Conservation (phyloP, 1,140 invertebrate genomes). For the Olivierus martensii region DNA sequence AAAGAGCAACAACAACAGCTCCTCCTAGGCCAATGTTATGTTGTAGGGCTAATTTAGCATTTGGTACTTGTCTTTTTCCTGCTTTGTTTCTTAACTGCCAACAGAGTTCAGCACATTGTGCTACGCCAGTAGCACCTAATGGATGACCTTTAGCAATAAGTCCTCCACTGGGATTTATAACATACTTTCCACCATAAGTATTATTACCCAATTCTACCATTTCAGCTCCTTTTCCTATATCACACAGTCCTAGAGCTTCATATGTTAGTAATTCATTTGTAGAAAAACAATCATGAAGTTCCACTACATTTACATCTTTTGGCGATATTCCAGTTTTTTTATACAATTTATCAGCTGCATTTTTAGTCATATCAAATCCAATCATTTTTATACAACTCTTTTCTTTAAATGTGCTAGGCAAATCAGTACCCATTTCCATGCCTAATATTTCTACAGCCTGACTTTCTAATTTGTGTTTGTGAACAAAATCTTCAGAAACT, state of each 20-base stretch:
- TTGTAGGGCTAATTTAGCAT: slow-evolving; percentile 72
- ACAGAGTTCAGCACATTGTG: slow-evolving; percentile 86
- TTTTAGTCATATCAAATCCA: slow-evolving; percentile 89
- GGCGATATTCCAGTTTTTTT: slow-evolving; percentile 58
- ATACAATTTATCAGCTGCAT: slow-evolving; percentile 66
- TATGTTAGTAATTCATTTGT: slow-evolving; percentile 96
- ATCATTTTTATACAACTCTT: slow-evolving; percentile 79
- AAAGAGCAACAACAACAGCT: slow-evolving; percentile 81
- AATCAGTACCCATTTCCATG: slow-evolving; percentile 93
- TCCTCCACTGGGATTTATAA: slow-evolving; percentile 95
- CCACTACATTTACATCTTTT: slow-evolving; percentile 83
- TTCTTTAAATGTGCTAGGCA: slow-evolving; percentile 65
- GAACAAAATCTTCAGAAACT: slow-evolving; percentile 82
- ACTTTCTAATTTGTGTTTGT: slow-evolving; percentile 56
- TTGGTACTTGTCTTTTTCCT: slow-evolving; percentile 74
- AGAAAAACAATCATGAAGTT: slow-evolving; percentile 97
- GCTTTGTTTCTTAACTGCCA: slow-evolving; percentile 83
- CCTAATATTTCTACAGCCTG: slow-evolving; percentile 85
- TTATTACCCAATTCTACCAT: slow-evolving; percentile 88
- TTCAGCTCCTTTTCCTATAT: slow-evolving; percentile 74
- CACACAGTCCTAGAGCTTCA: slow-evolving; percentile 88
- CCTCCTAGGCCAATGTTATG: slow-evolving; percentile 96
- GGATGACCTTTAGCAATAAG: slow-evolving; percentile 98
- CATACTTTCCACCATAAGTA: slow-evolving; percentile 94
- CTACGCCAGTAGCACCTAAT: slow-evolving; percentile 88